Base-by-base conservation (phyloP, 2,113 vertebrate species). In the Hippoglossus stenolepis region DNA sequence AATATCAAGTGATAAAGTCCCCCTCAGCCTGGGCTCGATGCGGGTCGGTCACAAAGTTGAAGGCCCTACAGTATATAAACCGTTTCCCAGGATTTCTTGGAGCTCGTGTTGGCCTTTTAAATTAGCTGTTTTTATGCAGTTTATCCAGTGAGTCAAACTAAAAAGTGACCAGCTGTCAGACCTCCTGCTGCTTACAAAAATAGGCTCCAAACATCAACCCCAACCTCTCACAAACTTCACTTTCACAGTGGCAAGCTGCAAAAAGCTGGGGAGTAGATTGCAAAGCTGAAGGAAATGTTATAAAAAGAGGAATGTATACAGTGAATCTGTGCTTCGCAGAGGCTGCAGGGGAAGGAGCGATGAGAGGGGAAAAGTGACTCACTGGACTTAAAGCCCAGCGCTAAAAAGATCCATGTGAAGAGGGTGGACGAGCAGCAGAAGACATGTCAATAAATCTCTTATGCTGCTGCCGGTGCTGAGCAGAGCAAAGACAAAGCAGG, bases 291-390 rank as follows among this genome's bases (percentile, higher is more conserved):
- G 9, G 49, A 65, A 35, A 60, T 65, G 1, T 57, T 74, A 58
- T 63, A 65, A 82, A 79, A 62, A 51, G 43, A 75, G 54, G 35
- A 65, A 75, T 58, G 80, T 73, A 59, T 75, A 59, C 54, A 60
- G 79, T 68, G 47, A 58, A 74, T 81, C 66, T 64, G 66, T 38
- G 53, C 38, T 68, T 13, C 11, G 40, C 2, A 43, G 40, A 43
- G 12, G 40, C 40, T 43, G 40, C 40, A 43, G 12, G 40, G 40
- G 35, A 38, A 38, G 9, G 35, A 38, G 35, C 35, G 35, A 38
- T 38, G 35, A 38, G 9, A 10, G 35, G 35, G 31, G 35, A 8
- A 43, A 43, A 43, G 40, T 43, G 11, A 43, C 40, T 43, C 40
- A 43, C 40, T 43, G 40, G 40, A 43, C 40, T 43, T 11, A 13